Base-by-base conservation (phyloP, 2,888 invertebrate genomes). In the Spodoptera picta region DNA sequence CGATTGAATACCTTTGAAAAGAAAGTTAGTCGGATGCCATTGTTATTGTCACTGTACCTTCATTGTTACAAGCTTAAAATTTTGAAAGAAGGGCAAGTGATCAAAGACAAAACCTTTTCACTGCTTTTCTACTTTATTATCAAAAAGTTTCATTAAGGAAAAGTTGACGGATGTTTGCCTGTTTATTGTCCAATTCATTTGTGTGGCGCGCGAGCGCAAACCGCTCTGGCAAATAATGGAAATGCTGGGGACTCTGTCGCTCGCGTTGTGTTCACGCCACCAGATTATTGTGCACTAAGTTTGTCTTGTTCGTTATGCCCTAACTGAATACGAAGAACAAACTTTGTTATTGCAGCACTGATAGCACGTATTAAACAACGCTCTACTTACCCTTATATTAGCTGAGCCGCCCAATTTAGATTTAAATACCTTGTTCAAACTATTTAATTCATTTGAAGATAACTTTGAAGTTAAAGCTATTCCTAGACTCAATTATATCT, bases 181-280 rank as follows among this genome's bases (percentile, higher is more conserved):
- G 80, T 89, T 88, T 89, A 90, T 89, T 88, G 87, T 89, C 82
- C 87, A 89, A 91, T 90, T 90, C 87, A 90, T 91, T 91, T 90
- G 87, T 86, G 83, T 82, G 83, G 77, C 82, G 27, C 87, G 83
- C 79, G 80, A 82, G 84, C 80, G 82, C 83, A 86, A 86, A 88
- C 88, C 86, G 83, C 84, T 66, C 75, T 84, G 77, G 87, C 87
- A 87, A 88, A 90, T 90, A 90, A 90, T 88, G 86, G 83, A 86
- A 88, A 86, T 83, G 81, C 79, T 83, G 78, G 75, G 59, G 79
- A 80, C 80, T 83, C 82, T 79, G 75, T 82, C 81, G 83, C 81
- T 81, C 82, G 83, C 81, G 84, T 79, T 84, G 86, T 84, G 84
- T 84, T 83, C 79, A 74, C 79, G 78, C 79, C 80, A 83, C 86